Percentiles rank a stretch among this genome's conserved stretches.
Conservation (phyloP, 1,140 invertebrate genomes). For the Micrasema minimum region DNA sequence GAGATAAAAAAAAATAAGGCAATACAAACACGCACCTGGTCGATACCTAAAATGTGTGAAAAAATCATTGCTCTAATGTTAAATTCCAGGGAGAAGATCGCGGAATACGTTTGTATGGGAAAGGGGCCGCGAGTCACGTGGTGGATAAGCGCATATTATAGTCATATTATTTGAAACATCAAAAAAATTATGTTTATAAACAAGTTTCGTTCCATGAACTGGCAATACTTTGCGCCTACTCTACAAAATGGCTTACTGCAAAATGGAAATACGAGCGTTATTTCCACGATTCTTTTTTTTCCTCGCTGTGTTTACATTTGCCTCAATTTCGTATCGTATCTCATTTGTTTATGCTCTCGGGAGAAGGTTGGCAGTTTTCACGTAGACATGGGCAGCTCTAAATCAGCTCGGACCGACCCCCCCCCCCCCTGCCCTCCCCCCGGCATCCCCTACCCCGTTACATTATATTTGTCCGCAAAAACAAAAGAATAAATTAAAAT, state of each 20-base stretch:
- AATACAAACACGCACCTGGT: too few species aligned
- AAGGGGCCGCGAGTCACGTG: too few species aligned
- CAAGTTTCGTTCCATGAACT: too few species aligned
- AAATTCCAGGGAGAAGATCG: too few species aligned
- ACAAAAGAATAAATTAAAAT: slow-evolving; percentile 32
- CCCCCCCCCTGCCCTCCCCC: slow-evolving; percentile 5
- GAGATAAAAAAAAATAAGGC: too few species aligned
- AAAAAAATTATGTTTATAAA: too few species aligned
- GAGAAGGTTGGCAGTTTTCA: slow-evolving; percentile 54
- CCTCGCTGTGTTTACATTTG: slow-evolving; percentile 52
- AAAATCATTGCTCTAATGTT: too few species aligned
- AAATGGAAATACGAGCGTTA: slow-evolving; percentile 51
- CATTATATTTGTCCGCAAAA: slow-evolving; percentile 38
- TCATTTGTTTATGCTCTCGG: slow-evolving; percentile 54
- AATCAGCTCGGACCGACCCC: slow-evolving; percentile 47
- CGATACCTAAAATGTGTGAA: too few species aligned
- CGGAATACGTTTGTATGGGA: too few species aligned
- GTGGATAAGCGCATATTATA: too few species aligned
- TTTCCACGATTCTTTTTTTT: slow-evolving; percentile 49
- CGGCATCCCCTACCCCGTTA: slow-evolving; percentile 14
- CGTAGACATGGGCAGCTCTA: slow-evolving; percentile 53
- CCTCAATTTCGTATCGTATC: slow-evolving; percentile 54
- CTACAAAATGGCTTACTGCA: slow-evolving; percentile 48
- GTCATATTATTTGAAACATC: too few species aligned
- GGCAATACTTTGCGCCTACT: too few species aligned